Base-by-base conservation (phyloP, 1,140 invertebrate genomes). In the Venustaconcha ellipsiformis region DNA sequence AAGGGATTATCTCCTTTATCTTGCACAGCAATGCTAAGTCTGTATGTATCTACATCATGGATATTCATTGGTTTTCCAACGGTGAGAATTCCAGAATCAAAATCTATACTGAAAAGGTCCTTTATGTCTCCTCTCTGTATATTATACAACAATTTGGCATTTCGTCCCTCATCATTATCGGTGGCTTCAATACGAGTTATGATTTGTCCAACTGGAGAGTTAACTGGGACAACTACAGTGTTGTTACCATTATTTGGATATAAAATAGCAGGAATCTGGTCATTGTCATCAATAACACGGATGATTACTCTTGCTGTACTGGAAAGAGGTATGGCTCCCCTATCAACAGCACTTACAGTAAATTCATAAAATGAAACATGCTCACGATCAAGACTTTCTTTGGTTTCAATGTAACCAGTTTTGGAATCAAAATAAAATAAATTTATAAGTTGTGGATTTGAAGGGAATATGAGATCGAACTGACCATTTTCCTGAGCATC, bases 261-360 rank as follows among this genome's bases (percentile, higher is more conserved):
- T 12, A 74, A 78, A 26, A 84, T 84, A 20, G 74, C 74, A 17
- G 87, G 87, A 62, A 80, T 80, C 71, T 87, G 81, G 73, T 88
- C 87, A 88, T 99, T 98, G 3, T 95, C 93, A 90, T 99, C 97
- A 57, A 94, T 90, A 14, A 99, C 92, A 67, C 91, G 92, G 3
- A 99, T 89, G 76, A 93, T 92, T 37, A 99, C 94, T 0, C 94
- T 95, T 3, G 96, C 95, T 0, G 95, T 95, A 12, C 96, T 95
- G 13, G 94, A 95, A 84, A 96, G 94, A 0, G 94, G 93, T 17
- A 96, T 96, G 79, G 93, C 93, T 18, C 96, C 96, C 91, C 96
- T 95, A 91, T 99, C 97, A 88, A 93, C 94, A 1, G 97, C 97
- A n/a, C 96, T 92, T 0, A 99, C 94, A 74, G 93, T 91, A 75